Evolutionary conservation across 2,888 invertebrate species (phyloP).

Genomic region (Rutpela maculata): DNA sequence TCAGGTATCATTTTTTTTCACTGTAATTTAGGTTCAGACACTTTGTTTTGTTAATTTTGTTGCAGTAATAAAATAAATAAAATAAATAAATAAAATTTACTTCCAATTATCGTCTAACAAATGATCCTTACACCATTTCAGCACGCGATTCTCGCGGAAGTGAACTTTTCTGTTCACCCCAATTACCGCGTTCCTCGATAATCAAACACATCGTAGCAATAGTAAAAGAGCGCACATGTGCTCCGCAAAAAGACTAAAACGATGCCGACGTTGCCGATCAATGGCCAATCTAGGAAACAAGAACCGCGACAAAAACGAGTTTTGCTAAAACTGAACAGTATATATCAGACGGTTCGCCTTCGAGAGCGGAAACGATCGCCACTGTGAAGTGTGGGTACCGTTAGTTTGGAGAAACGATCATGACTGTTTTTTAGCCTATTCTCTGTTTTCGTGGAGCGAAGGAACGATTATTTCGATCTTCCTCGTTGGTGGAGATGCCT

Average conservation of each 20-base stretch:
- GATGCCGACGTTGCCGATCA: neutral
- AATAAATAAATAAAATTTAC: no score
- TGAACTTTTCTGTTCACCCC: no score
- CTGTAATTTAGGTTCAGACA: no score
- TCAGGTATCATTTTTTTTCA: no score
- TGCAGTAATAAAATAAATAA: no score
- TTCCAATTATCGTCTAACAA: no score
- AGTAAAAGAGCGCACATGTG: neutral
- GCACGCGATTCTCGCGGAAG: no score
- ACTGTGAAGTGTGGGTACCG: conserved; percentile 5
- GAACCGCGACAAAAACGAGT: conserved; percentile 45
- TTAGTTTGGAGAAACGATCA: conserved; percentile 10
- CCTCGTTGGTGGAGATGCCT: neutral
- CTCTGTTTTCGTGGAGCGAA: no score
- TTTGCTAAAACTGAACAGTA: conserved; percentile 36
- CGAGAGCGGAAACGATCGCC: neutral
- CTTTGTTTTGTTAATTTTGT: no score
- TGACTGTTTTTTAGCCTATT: neutral
- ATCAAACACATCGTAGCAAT: conserved; percentile 5
- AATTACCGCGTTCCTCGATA: conserved; percentile 9
- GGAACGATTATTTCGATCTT: neutral
- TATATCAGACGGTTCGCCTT: neutral
- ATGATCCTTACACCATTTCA: no score
- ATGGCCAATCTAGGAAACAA: conserved; percentile 18
- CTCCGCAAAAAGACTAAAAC: neutral